These are phyloP conservation scores for Chrysolophus pictus DNA, from an alignment of 2,797 vertebrate species.

Conservation along the genomic window DNA sequence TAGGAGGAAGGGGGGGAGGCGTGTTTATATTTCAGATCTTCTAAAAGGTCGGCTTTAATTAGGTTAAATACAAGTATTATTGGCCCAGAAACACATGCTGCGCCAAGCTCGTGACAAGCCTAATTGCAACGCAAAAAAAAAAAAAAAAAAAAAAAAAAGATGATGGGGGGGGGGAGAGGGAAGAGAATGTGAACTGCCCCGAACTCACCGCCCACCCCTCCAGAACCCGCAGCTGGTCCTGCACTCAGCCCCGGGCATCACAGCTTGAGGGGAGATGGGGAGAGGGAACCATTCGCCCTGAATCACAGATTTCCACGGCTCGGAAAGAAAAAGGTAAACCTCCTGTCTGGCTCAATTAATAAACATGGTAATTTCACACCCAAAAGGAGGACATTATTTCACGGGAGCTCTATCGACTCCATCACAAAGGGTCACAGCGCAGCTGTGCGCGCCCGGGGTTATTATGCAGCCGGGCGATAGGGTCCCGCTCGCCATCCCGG, in stretches of 20 bases:
- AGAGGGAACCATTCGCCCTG: conserved; percentile 82
- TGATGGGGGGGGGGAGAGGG: too few relatives aligned
- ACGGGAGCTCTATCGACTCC: conserved; percentile 89
- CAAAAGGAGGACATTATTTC: conserved; percentile 91
- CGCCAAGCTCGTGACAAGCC: conserved; percentile 18
- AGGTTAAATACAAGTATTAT: conserved; percentile 58
- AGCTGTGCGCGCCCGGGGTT: conserved; percentile 93
- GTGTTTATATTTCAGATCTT: conserved; percentile 58
- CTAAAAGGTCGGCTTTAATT: conserved; percentile 59
- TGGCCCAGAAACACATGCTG: conserved; percentile 51
- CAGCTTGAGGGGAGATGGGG: neutral
- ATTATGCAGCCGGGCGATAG: conserved; percentile 95
- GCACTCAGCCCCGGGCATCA: conserved; percentile 68
- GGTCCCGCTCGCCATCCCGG: conserved; percentile 84
- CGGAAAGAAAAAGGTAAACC: conserved; percentile 78
- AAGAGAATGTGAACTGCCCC: neutral
- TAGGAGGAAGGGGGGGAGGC: neutral
- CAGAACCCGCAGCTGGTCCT: conserved; percentile 7
- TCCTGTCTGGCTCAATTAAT: conserved; percentile 95
- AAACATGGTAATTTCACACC: conserved; percentile 98
- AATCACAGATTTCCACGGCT: conserved; percentile 88
- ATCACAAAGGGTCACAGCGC: conserved; percentile 97
- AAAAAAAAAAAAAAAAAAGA: too few relatives aligned
- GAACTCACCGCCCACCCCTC: neutral
- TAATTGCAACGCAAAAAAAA: neutral